Conservation (phyloP, 2,888 invertebrate species). For the Aleiodes testaceus region DNA sequence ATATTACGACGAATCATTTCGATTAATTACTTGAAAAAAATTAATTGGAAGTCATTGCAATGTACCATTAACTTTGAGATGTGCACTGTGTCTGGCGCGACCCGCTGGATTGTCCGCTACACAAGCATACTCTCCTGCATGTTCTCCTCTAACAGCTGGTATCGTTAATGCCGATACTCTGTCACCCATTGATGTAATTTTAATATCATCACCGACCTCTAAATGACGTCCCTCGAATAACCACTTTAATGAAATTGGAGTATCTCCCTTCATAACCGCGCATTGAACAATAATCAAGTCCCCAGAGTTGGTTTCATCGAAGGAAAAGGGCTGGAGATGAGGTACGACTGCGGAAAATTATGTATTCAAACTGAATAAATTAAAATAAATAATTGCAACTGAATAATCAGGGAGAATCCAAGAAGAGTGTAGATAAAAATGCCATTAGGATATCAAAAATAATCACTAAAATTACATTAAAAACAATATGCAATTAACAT, state of each 20-base stretch:
- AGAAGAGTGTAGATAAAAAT: no score
- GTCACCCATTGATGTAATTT: conserved; percentile 72
- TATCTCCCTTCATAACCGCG: conserved; percentile 78
- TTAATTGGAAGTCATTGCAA: conserved; percentile 43
- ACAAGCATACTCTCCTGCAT: conserved; percentile 86
- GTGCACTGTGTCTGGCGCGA: conserved; percentile 79
- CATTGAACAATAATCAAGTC: conserved; percentile 78
- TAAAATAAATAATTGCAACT: neutral
- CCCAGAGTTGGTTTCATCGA: conserved; percentile 74
- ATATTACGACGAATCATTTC: conserved; percentile 37
- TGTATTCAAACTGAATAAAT: neutral
- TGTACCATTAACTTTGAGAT: conserved; percentile 83
- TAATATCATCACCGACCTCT: conserved; percentile 68
- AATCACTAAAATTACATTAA: neutral
- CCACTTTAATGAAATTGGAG: conserved; percentile 68
- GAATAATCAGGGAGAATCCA: neutral
- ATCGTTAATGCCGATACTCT: conserved; percentile 78
- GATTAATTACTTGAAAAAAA: conserved; percentile 44
- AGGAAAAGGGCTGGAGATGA: conserved; percentile 74
- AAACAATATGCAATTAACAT: neutral
- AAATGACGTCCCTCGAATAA: conserved; percentile 70
- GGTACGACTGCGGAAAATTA: conserved; percentile 68
- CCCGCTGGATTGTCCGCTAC: conserved; percentile 84
- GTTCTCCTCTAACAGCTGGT: conserved; percentile 80
- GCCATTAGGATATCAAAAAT: no score